These are phyloP conservation scores for Machimus rusticus DNA, from an alignment of 2,888 invertebrate genomes.

Conservation along the genomic window DNA sequence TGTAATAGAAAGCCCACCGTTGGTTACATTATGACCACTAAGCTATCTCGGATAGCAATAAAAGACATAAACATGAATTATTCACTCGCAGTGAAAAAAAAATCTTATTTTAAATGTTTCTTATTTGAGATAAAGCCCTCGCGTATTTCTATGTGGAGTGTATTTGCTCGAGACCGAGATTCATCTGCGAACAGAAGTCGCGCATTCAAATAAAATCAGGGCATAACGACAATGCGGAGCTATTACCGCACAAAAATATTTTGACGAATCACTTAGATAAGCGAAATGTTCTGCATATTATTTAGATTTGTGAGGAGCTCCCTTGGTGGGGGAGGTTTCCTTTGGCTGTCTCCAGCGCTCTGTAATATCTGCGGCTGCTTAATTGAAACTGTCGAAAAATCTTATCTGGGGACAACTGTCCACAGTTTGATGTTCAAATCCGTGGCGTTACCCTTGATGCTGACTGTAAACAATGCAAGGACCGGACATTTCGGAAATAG, in stretches of 20 bases:
- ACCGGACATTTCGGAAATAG: slow-evolving; percentile 20
- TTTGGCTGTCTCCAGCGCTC: neutral
- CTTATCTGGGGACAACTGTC: slow-evolving; percentile 27
- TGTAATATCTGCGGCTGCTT: neutral
- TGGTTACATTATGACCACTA: neutral
- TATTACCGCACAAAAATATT: slow-evolving; percentile 47
- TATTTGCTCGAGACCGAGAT: neutral
- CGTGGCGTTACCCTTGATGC: neutral
- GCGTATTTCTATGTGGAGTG: neutral
- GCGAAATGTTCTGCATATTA: slow-evolving; percentile 52
- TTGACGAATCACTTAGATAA: slow-evolving; percentile 53
- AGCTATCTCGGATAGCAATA: neutral
- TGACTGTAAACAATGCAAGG: slow-evolving; percentile 1
- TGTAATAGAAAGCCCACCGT: neutral
- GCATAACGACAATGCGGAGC: slow-evolving; percentile 41
- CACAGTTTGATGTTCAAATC: slow-evolving; percentile 21
- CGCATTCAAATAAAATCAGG: slow-evolving; percentile 31
- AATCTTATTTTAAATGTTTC: neutral
- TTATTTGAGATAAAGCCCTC: neutral
- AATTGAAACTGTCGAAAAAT: slow-evolving; percentile 31
- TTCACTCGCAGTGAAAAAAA: neutral
- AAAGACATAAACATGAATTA: neutral
- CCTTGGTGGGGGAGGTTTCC: neutral
- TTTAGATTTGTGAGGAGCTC: slow-evolving; percentile 41
- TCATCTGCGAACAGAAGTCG: neutral